Base-by-base conservation (phyloP, 2,113 vertebrate species). In the Strigops habroptila region DNA sequence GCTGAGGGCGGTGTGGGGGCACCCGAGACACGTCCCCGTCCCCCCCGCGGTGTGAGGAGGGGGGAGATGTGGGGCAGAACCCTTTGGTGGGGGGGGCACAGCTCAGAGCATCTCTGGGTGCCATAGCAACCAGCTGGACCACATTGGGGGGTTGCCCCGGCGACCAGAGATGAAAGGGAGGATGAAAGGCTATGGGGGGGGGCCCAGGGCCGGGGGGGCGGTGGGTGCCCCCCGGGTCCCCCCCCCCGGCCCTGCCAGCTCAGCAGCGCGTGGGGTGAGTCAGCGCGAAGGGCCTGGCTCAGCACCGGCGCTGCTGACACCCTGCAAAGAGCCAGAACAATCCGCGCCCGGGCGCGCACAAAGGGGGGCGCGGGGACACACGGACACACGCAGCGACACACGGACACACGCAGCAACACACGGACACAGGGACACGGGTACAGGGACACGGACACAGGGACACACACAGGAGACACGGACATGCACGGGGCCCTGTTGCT, bases 241-340 rank as follows among this genome's bases (percentile, higher is more conserved):
- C 25, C 44, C 33, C 33, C 39, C 9, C 4, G 31, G 63, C 59
- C 33, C 62, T 94, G 77, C 86, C 67, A 68, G 65, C 78, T 86
- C 89, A 90, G 82, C 74, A 91, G 37, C 46, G 63, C 67, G 53
- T 55, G 75, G 74, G 59, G 70, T 87, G 67, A 93, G 86, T 97
- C 94, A 93, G 93, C 79, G 77, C 71, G 92, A 92, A 96, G 86
- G 92, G 52, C 85, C 86, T 91, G 94, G 82, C 85, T 78, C 41
- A 97, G 88, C 97, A 96, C 88, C 90, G 93, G 91, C 60, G 71
- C 84, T 97, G 96, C 97, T 97, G 96, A 97, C 94, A 85, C 77
- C 93, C 94, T 89, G 89, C 91, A 97, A 96, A 97, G 91, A 82
- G 88, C 96, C 94, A 97, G 96, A 97, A 97, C 88, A 97, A 97